Evolutionary conservation across 1,140 invertebrate genomes (phyloP).

Genomic region (Drepana arcuata): DNA sequence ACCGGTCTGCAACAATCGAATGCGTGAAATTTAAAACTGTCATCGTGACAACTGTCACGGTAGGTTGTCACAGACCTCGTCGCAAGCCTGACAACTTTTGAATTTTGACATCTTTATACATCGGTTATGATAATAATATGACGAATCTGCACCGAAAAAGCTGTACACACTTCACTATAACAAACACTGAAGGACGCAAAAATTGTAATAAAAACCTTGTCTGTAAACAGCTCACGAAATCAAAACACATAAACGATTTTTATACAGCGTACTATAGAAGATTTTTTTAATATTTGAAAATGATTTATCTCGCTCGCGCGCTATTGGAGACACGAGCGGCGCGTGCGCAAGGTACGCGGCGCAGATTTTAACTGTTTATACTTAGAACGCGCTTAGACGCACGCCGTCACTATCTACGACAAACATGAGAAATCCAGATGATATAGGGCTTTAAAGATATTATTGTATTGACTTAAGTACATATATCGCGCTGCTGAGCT

Average conservation of each 20-base stretch:
- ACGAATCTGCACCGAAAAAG: slow-evolving; percentile 22
- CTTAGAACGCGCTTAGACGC: slow-evolving; percentile 5
- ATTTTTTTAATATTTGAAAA: too few relatives aligned
- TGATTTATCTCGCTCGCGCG: slow-evolving; percentile 16
- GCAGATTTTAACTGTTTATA: slow-evolving; percentile 54
- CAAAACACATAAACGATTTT: slow-evolving; percentile 5
- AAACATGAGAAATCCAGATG: slow-evolving; percentile 9
- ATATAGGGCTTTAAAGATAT: slow-evolving; percentile 4
- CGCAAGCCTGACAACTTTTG: slow-evolving; percentile 1
- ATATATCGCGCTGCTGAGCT: neutral
- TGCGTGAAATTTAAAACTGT: slow-evolving; percentile 14
- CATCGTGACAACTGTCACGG: slow-evolving; percentile 13
- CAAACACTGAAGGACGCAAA: neutral
- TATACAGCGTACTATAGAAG: too few relatives aligned
- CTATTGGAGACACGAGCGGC: slow-evolving; percentile 15
- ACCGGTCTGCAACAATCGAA: slow-evolving; percentile 12
- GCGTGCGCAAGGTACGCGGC: slow-evolving; percentile 54
- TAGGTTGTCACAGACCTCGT: slow-evolving; percentile 6
- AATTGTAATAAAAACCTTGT: too few relatives aligned
- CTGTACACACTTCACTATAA: slow-evolving; percentile 3
- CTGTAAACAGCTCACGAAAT: too few relatives aligned
- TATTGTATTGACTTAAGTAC: neutral
- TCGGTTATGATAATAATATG: slow-evolving; percentile 9
- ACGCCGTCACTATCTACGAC: slow-evolving; percentile 9
- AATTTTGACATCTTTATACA: neutral